These are phyloP conservation scores for Ostrea edulis DNA, from an alignment of 1,140 invertebrate species.

Conservation along the genomic window DNA sequence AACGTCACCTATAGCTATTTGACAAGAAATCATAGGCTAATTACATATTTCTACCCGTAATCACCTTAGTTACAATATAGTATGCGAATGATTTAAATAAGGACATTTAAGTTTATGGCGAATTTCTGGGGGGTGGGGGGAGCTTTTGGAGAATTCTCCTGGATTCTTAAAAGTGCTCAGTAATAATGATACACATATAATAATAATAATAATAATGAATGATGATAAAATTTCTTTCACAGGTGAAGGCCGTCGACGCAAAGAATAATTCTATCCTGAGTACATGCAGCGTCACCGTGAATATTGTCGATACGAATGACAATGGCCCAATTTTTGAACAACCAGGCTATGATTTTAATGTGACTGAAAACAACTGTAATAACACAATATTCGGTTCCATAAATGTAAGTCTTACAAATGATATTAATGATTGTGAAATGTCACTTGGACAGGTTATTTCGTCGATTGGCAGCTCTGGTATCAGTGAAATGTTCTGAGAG, in stretches of 20 bases:
- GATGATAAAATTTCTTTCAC: neutral
- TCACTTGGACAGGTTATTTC: too few species aligned
- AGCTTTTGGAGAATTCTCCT: neutral
- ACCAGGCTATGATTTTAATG: neutral
- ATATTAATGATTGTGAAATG: too few species aligned
- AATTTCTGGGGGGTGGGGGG: too few species aligned
- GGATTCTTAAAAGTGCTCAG: neutral
- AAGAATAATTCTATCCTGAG: neutral
- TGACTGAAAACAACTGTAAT: neutral
- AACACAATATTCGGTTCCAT: neutral
- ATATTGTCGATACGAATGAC: neutral
- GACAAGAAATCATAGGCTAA: too few species aligned
- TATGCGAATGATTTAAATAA: too few species aligned
- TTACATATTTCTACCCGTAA: too few species aligned
- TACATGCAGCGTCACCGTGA: neutral
- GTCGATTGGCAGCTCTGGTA: too few species aligned
- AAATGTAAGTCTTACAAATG: neutral
- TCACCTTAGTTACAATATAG: too few species aligned
- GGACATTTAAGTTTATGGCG: too few species aligned
- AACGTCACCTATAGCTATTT: too few species aligned
- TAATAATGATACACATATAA: too few species aligned
- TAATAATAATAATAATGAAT: neutral
- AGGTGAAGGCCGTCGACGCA: neutral
- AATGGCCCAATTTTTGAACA: neutral
- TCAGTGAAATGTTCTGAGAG: too few species aligned